Percentiles rank a stretch among this genome's conserved stretches.
phyloP scores from a whole-genome alignment of 2,113 vertebrate species.

The Saccopteryx bilineata region DNA sequence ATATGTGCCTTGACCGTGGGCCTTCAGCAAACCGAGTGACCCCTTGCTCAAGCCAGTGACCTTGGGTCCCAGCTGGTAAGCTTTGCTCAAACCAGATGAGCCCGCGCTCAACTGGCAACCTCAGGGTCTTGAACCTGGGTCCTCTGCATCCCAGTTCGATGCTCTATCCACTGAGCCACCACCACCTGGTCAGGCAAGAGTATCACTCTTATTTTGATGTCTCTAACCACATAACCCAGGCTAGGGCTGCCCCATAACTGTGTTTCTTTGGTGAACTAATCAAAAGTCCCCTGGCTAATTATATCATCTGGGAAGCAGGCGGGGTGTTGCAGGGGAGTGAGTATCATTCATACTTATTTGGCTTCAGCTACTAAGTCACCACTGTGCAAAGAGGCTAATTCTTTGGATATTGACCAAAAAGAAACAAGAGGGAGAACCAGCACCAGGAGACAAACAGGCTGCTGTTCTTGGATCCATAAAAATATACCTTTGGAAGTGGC shows the following conservation, averaged over 20 bases:
- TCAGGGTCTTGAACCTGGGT: no score
- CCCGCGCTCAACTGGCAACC: no score
- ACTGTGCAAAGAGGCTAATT: constrained; percentile 65
- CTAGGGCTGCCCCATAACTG: constrained; percentile 70
- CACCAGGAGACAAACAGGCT: constrained; percentile 65
- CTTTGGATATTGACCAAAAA: constrained; percentile 78
- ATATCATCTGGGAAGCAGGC: constrained; percentile 79
- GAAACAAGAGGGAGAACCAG: neutral
- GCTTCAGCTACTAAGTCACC: neutral
- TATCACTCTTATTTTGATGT: neutral
- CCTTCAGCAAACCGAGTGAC: no score
- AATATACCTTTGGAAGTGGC: constrained; percentile 79
- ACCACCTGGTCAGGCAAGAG: neutral
- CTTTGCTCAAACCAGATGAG: no score
- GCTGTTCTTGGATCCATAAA: constrained; percentile 80
- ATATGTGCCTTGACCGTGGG: no score
- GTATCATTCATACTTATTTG: constrained; percentile 75
- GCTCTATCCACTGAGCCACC: no score
- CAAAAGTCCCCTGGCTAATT: constrained; percentile 86
- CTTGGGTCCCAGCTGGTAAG: no score
- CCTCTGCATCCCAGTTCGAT: no score
- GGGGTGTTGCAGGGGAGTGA: constrained; percentile 62
- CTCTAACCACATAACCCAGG: constrained; percentile 76
- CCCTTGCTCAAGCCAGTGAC: no score
- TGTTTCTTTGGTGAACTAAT: constrained; percentile 54